Base-by-base conservation (phyloP, 2,888 invertebrate genomes). In the Colostygia pectinataria region DNA sequence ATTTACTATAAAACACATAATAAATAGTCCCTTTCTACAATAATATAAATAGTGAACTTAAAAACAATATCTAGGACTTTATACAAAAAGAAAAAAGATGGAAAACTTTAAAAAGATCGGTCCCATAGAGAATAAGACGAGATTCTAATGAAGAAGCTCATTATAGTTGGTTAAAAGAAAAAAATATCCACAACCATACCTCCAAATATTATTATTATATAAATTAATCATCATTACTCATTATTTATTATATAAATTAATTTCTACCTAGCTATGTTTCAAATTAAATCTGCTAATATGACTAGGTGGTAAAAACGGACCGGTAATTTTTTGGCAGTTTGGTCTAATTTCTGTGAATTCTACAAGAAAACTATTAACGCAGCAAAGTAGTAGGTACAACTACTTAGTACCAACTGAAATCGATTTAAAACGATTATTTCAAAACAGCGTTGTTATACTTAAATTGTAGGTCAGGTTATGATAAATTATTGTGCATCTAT, bases 31-130 rank as follows among this genome's bases (percentile, higher is more conserved):
- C 72, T 81, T 77, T 75, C 76, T 83, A 83, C 63, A 59, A 74
- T 77, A 83, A 79, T 71, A 84, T 89, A 88, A 88, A 88, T 87
- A 86, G 74, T 74, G 70, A 80, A 78, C 81, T 76, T 81, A 85
- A 79, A 68, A 68, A 66, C 63, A 40, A 40, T 12, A 20, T 24
- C 14, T 59, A 72, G 71, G 77, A 76, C 74, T 87, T 87, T 88
- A 80, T 86, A 87, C 87, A 88, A 81, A 80, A 77, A 74, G 71
- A 80, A 80, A 80, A 80, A 77, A 74, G 71, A 80, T 52, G 39
- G 40, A 49, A 56, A 57, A 55, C 51, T 4, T 34, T 33, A 6
- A 57, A 59, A 58, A 49, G 52, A 77, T 79, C 77, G 75, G 77
- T 79, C 77, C 75, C 77, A 63, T 71, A 67, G 44, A 20, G 31